A percentile compares a stretch with the other conserved stretches of the same genome.
Evolutionary conservation across 2,888 invertebrate species (phyloP).

Genomic region (Dasypolia templi): DNA sequence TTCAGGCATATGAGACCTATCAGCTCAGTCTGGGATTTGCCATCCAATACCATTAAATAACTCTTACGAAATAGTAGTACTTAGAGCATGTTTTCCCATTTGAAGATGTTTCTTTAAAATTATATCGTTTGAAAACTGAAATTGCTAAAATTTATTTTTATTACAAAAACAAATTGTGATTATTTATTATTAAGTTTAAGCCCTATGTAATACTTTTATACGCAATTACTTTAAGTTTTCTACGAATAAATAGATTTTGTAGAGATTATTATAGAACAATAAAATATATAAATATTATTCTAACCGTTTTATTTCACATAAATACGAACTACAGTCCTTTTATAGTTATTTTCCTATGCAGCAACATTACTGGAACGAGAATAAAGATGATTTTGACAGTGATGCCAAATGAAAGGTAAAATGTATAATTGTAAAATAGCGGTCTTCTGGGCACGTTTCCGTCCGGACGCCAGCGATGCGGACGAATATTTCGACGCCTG

Average conservation of each 20-base stretch:
- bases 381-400: background rate
- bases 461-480: no score
- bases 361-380: background rate
- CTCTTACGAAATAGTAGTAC: background rate
- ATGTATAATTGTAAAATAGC: no score
- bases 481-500: no score
- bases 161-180: slow-evolving; percentile 57
- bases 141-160: slow-evolving; percentile 29
- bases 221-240: slow-evolving; percentile 47
- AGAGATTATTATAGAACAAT: slow-evolving; percentile 62
- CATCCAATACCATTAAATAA: background rate
- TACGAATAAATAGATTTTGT: slow-evolving; percentile 57
- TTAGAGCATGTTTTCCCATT: slow-evolving; percentile 29
- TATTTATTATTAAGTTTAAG: slow-evolving; percentile 59
- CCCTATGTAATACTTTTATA: slow-evolving; percentile 51
- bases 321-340: background rate
- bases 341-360: background rate
- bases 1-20: no score
- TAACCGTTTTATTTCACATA: slow-evolving; percentile 16
- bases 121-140: slow-evolving; percentile 21
- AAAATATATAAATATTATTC: slow-evolving; percentile 48
- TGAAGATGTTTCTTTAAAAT: slow-evolving; percentile 5
- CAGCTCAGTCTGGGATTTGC: no score
- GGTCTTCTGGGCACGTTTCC: no score
- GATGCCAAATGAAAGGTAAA: no score